Evolutionary conservation across 2,113 vertebrate species (phyloP).

Genomic region (Camelus dromedarius): DNA sequence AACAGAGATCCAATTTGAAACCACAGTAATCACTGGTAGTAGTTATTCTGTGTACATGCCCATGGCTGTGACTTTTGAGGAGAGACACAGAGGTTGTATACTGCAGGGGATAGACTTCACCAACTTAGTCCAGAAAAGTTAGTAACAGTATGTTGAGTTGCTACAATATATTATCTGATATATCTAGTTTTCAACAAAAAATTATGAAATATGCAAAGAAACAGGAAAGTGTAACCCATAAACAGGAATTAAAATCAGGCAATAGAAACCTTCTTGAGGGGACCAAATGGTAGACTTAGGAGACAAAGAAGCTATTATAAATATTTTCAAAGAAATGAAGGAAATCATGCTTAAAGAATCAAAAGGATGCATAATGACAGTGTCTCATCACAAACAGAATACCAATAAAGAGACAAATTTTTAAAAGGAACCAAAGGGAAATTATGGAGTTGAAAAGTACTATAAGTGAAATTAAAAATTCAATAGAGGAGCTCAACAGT

Average conservation of each 20-base stretch:
- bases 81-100: background rate
- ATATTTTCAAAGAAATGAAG: constrained; percentile 57
- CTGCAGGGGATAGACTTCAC: background rate
- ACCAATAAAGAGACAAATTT: constrained; percentile 11
- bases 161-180: constrained; percentile 48
- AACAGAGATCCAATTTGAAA: background rate
- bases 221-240: constrained; percentile 27
- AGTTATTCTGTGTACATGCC: background rate
- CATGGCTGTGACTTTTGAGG: background rate
- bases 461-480: constrained; percentile 43
- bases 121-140: background rate
- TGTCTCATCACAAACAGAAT: constrained; percentile 12
- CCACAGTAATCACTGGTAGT: background rate
- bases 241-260: background rate
- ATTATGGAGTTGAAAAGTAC: constrained; percentile 29
- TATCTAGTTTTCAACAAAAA: constrained; percentile 25
- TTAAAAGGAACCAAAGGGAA: background rate
- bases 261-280: constrained; percentile 19
- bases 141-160: constrained; percentile 4
- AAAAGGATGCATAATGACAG: constrained; percentile 13
- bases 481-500: background rate
- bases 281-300: constrained; percentile 23
- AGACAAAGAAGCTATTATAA: constrained; percentile 35
- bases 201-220: constrained; percentile 9
- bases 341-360: constrained; percentile 49